Conservation (phyloP, 2,888 invertebrate genomes). For the Eumacrocentrus americanus region DNA sequence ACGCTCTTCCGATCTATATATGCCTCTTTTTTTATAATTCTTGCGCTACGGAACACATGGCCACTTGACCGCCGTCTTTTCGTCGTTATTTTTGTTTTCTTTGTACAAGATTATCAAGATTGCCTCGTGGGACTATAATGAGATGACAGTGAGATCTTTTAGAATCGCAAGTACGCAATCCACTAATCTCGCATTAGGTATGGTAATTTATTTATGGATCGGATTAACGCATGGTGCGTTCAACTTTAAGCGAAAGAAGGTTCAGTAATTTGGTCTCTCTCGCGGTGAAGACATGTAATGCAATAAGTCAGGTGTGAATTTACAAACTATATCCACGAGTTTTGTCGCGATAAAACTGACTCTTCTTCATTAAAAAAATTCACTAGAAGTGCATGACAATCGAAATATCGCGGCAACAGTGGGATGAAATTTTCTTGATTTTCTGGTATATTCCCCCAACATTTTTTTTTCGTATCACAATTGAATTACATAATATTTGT, state of each 20-base stretch:
- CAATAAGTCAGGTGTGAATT: background rate
- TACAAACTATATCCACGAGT: background rate
- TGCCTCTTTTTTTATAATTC: slow-evolving; percentile 27
- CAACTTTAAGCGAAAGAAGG: slow-evolving; percentile 12
- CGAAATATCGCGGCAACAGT: background rate
- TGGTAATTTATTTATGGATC: slow-evolving; percentile 18
- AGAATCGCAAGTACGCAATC: background rate
- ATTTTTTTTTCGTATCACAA: slow-evolving; percentile 25
- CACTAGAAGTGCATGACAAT: background rate
- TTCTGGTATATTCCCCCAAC: background rate
- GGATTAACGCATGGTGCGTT: slow-evolving; percentile 22
- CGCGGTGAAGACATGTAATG: background rate
- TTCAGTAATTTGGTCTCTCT: background rate
- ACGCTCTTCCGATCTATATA: background rate
- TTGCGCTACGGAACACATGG: slow-evolving; percentile 41
- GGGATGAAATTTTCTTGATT: background rate
- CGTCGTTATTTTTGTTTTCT: slow-evolving; percentile 15
- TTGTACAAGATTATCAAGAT: slow-evolving; percentile 25
- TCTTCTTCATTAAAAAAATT: background rate
- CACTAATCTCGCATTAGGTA: background rate
- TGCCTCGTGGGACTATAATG: background rate
- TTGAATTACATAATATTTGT: slow-evolving; percentile 26
- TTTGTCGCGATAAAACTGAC: background rate
- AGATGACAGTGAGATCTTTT: background rate
- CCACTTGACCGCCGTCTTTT: slow-evolving; percentile 37